These are phyloP conservation scores for Galeopterus variegatus DNA, from an alignment of 2,113 vertebrate genomes.

Conservation along the genomic window DNA sequence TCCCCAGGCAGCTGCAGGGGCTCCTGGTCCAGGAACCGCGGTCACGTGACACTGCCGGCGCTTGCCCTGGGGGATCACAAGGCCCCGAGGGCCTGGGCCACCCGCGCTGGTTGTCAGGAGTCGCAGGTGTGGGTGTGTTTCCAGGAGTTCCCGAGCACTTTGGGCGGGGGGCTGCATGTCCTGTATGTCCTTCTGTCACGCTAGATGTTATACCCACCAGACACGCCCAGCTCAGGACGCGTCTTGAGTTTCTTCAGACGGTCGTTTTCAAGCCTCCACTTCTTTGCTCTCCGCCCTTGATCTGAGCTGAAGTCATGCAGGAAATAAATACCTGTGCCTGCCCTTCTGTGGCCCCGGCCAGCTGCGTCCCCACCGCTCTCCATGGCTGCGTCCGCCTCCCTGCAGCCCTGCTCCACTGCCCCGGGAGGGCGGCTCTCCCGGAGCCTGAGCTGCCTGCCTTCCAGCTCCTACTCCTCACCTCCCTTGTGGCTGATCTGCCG, in stretches of 20 bases:
- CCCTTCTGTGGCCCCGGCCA: neutral
- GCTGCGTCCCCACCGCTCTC: neutral
- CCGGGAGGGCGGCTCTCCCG: neutral
- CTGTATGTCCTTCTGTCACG: too few relatives aligned
- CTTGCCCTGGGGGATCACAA: too few relatives aligned
- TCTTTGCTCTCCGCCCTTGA: too few relatives aligned
- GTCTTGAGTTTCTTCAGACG: neutral
- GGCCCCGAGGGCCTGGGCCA: too few relatives aligned
- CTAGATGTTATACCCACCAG: neutral
- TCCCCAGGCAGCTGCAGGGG: neutral
- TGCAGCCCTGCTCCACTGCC: neutral
- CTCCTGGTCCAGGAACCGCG: too few relatives aligned
- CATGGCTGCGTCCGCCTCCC: neutral
- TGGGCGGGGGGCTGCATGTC: too few relatives aligned
- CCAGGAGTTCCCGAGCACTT: neutral
- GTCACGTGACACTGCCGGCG: too few relatives aligned
- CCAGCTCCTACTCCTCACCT: neutral
- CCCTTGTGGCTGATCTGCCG: neutral
- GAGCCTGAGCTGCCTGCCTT: neutral
- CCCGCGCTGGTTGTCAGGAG: too few relatives aligned
- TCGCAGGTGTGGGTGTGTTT: accelerated
- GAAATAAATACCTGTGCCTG: neutral
- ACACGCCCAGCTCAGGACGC: too few relatives aligned
- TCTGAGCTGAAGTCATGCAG: too few relatives aligned
- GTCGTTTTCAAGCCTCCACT: neutral